A percentile compares a stretch with the other conserved stretches of the same genome.
Conservation (phyloP, 2,888 invertebrate species). For the Pantelozetes paolii region DNA sequence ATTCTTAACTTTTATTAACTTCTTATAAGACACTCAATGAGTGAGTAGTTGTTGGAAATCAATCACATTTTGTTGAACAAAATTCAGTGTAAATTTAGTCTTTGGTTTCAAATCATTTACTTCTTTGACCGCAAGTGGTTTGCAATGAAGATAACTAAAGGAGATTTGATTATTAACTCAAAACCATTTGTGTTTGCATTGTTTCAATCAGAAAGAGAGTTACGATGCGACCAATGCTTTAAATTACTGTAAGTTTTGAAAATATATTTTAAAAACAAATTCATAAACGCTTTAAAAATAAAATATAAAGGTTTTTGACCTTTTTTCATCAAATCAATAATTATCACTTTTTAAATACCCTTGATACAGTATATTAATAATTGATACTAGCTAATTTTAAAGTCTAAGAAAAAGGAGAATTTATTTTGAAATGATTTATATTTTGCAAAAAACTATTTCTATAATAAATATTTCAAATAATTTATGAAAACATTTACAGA, state of each 20-base stretch:
- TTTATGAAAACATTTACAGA: not conserved
- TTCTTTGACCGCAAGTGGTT: not conserved
- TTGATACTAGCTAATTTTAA: too few species aligned
- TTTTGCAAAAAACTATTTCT: too few species aligned
- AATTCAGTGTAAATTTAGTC: not conserved
- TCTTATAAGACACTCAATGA: not conserved
- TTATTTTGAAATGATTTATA: too few species aligned
- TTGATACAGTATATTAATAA: too few species aligned
- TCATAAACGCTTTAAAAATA: too few species aligned
- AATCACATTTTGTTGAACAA: not conserved
- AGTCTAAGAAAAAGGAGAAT: too few species aligned
- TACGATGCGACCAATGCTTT: constrained; percentile 40
- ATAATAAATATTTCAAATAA: too few species aligned
- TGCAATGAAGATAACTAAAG: constrained; percentile 4
- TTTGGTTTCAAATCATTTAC: not conserved
- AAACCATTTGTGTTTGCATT: constrained; percentile 40
- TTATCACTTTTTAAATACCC: too few species aligned
- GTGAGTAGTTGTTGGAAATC: not conserved
- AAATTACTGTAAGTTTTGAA: constrained; percentile 25
- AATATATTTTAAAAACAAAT: too few species aligned
- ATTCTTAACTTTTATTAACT: not conserved
- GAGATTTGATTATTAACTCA: constrained; percentile 12
- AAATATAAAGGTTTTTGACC: too few species aligned
- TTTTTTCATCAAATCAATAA: too few species aligned
- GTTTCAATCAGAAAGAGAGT: constrained; percentile 12